These are phyloP conservation scores for Helicoverpa zea DNA, from an alignment of 1,140 invertebrate genomes.

Conservation along the genomic window DNA sequence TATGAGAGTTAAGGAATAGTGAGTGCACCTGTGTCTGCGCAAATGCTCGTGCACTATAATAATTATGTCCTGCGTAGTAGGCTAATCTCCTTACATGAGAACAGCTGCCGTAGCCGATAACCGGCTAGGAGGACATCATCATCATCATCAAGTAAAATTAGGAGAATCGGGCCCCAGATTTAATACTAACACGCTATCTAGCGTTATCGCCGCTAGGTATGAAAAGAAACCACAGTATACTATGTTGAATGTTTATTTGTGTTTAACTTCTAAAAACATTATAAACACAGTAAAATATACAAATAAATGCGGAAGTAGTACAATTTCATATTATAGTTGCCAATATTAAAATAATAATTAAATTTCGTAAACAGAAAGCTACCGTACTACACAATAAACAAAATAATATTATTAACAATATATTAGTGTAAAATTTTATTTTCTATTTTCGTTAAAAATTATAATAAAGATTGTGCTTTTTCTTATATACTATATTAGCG, in stretches of 20 bases:
- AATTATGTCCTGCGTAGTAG: no score
- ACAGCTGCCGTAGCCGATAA: no score
- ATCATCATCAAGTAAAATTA: no score
- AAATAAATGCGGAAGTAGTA: conserved; percentile 84
- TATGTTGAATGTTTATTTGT: conserved; percentile 86
- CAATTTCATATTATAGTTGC: conserved; percentile 70
- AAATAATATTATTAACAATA: conserved; percentile 86
- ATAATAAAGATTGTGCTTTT: conserved; percentile 84
- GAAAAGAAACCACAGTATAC: conserved; percentile 63
- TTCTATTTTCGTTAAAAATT: conserved; percentile 76
- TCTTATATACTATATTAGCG: conserved; percentile 84
- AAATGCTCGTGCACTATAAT: no score
- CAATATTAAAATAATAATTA: conserved; percentile 73
- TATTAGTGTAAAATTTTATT: conserved; percentile 78
- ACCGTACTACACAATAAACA: conserved; percentile 74
- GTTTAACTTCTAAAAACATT: conserved; percentile 85
- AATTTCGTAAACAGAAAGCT: conserved; percentile 69
- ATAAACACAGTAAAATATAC: conserved; percentile 85
- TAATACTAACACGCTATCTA: no score
- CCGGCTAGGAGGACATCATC: no score
- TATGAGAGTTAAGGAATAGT: no score
- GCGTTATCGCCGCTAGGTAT: background rate
- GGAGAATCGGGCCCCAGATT: no score
- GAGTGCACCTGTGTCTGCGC: no score
- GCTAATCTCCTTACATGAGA: no score